Conservation (phyloP, 92 coral and sea anemone genomes). For the Nematostella vectensis region DNA sequence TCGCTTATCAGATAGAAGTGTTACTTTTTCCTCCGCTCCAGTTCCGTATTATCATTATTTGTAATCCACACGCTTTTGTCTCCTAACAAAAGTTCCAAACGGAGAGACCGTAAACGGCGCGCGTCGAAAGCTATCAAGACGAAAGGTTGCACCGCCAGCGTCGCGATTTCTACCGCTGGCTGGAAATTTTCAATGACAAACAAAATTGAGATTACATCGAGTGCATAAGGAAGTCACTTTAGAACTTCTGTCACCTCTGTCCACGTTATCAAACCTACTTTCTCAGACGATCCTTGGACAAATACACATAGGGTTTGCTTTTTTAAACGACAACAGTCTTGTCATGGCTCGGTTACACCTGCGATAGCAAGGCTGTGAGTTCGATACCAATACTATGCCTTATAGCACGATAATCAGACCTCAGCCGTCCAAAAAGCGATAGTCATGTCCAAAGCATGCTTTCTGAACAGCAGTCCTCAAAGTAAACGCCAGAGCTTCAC, state of each 20-base stretch:
- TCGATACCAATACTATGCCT: neutral
- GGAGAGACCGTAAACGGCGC: neutral
- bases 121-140: neutral
- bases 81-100: neutral
- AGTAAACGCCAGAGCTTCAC: neutral
- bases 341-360: slow-evolving; percentile 4
- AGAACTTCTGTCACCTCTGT: neutral
- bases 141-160: too few relatives aligned
- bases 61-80: neutral
- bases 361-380: neutral
- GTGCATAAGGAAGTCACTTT: neutral
- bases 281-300: slow-evolving; percentile 4
- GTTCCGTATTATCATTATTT: slow-evolving; percentile 12
- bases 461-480: neutral
- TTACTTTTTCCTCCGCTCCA: slow-evolving; percentile 25
- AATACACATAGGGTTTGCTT: neutral
- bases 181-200: neutral
- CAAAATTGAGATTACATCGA: too few relatives aligned
- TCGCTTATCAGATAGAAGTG: slow-evolving; percentile 8
- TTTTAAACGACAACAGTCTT: slow-evolving; percentile 3
- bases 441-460: neutral
- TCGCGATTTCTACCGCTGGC: too few relatives aligned
- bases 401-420: neutral
- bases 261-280: neutral
- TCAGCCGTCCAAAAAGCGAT: neutral